Base-by-base conservation (phyloP, 2,113 vertebrate genomes). In the Rafetus swinhoei region DNA sequence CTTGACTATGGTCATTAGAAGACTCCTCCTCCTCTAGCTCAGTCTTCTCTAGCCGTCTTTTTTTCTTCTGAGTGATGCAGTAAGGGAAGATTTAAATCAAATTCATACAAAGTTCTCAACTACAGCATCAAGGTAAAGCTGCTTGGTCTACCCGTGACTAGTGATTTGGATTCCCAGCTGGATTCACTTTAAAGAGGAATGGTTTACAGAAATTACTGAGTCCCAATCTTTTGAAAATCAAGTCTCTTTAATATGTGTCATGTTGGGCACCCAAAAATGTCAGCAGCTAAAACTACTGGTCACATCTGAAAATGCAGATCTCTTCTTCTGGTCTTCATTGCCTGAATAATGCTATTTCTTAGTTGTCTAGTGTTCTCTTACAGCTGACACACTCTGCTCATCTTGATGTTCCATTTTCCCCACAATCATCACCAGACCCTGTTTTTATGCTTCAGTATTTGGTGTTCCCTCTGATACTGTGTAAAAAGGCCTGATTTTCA, bases 41-140 rank as follows among this genome's bases (percentile, higher is more conserved):
- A 88, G 22, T 25, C 35, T 89, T 72, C 83, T 9, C 22, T 24
- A 25, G 22, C 24, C 56, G 9, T 57, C 57, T 59, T 12, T 86
- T 86, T 7, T 27, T 92, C 32, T 88, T 82, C 93, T 90, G 87
- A 89, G 93, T 84, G 32, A 86, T 92, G 87, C 91, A 89, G 9
- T 57, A 77, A 35, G 18, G 4, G 80, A 94, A 92, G 89, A 54
- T 69, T 69, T 69, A 55, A 27, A 90, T 90, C 81, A 74, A 85
- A 29, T 87, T 57, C 74, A 25, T 88, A 88, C 24, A n/a, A 89
- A 90, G 29, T 88, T 94, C 90, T 57, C 39, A 85, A 86, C 92
- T 92, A 39, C 59, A 76, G 45, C 72, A 84, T 84, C 10, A 90
- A 80, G 80, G 77, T 32, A 95, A 62, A 69, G 60, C 54, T 94